Evolutionary conservation across 2,113 vertebrate genomes (phyloP), one percentile per base, ranked within the genome.

Genomic region (Lagopus muta): DNA sequence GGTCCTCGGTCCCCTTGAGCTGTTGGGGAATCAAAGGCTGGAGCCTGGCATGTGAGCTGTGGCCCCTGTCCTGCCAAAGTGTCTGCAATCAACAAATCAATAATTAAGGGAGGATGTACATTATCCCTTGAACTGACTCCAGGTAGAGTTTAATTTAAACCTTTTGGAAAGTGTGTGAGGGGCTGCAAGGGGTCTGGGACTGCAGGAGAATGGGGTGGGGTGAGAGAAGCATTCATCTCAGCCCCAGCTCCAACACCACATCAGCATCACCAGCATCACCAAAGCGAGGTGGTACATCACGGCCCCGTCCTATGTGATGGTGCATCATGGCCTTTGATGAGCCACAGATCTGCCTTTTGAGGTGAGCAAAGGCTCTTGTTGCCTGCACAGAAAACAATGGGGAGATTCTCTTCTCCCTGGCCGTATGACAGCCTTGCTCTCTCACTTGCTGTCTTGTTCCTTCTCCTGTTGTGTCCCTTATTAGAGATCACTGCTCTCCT

Each of bases 81-180:
- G 27, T 93, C 96, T 97, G 97, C 91, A 96, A 95, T 95, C 97
- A 98, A 95, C 97, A 97, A 93, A 98, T 98, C 97, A 97, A 98
- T 98, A 97, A 96, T 96, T 97, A 97, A 97, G 94, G 94, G 80
- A 97, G 89, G 95, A 97, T 95, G 82, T 97, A 88, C 96, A 97
- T 98, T 97, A 97, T 96, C 77, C 95, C 95, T 96, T 97, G 98
- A 97, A 97, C 88, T 79, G 69, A 43, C 95, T 97, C 98, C 97
- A 98, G 97, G 88, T 93, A 75, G 71, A 91, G 45, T 60, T 96
- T 95, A 89, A 97, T 97, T 97, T 73, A 93, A 75, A 77, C 86
- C 76, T 95, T 82, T 61, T 73, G 80, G 76, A 83, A 84, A 92
- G 15, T 0, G 2, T 61, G 64, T 10, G 43, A 90, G 95, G 93